Evolutionary conservation across 2,888 invertebrate genomes (phyloP), one percentile per base, ranked within the genome.

Genomic region (Diarsia mendica): DNA sequence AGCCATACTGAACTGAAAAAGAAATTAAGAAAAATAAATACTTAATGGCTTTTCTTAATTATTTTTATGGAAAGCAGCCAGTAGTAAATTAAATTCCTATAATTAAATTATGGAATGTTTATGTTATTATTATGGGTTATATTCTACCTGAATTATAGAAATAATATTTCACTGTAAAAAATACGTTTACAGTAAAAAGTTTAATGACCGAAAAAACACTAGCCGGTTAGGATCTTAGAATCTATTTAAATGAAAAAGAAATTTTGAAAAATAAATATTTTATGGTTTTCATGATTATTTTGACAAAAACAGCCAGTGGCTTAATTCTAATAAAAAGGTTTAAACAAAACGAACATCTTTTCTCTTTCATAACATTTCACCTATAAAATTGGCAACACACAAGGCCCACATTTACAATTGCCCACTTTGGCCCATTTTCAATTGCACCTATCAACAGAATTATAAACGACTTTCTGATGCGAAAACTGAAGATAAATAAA

Each of bases 351-450:
- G 8, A 51, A 46, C 44, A 9, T 53, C 8, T 13, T 33, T 33
- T 20, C 20, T 20, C 18, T 72, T 55, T 23, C 10, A 55, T 33
- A 18, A 75, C n/a, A 51, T 51, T 55, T 15, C 18, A 66, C 55
- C 65, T 33, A 23, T 51, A 9, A 9, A 67, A 48, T 81, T 79
- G 68, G 76, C 79, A 81, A 67, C 69, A 55, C 28, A 46, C 39
- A 51, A n/a, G 23, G 11, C 23, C 61, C 33, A 49, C 61, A 75
- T 65, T 55, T 68, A 60, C 65, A 75, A 69, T 66, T 46, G 63
- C 49, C 55, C 28, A 63, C 33, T 58, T 82, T 82, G 63, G 63
- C 63, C 58, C 70, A 70, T 67, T 77, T 82, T 80, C 77, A 80
- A 80, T 76, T 70, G 63, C 61, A 76, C 44, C 28, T 81, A 48